Percentiles rank a stretch among this genome's conserved stretches.
phyloP scores from a whole-genome alignment of 2,888 invertebrate genomes.

The Hyppa rectilinea region DNA sequence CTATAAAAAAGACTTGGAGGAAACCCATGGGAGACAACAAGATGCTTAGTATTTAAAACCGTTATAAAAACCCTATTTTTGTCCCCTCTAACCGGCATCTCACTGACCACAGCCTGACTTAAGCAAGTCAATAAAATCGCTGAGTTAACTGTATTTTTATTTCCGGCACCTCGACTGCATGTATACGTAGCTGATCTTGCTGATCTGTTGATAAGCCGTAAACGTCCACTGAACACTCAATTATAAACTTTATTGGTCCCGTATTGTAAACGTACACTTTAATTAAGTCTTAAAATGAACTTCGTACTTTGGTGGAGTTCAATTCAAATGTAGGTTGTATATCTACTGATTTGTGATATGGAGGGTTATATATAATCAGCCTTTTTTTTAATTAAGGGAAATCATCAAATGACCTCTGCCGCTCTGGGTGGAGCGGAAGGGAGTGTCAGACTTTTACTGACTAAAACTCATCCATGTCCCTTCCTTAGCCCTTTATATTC shows the following conservation, averaged over 20 bases:
- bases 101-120: constrained; percentile 18
- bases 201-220: constrained; percentile 55
- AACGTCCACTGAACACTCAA: constrained; percentile 34
- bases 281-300: constrained; percentile 26
- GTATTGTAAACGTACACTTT: constrained; percentile 29
- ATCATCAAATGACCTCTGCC: too few species aligned
- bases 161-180: constrained; percentile 58
- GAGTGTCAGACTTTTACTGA: too few species aligned
- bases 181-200: constrained; percentile 40
- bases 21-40: not conserved
- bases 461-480: too few species aligned
- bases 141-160: constrained; percentile 65
- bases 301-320: constrained; percentile 4
- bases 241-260: constrained; percentile 46
- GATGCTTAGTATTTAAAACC: not conserved
- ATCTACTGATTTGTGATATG: too few species aligned
- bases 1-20: not conserved
- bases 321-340: not conserved
- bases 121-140: constrained; percentile 58
- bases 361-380: too few species aligned
- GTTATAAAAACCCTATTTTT: not conserved
- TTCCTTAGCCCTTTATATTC: too few species aligned
- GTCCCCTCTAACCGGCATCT: constrained; percentile 6
- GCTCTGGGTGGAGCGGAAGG: too few species aligned
- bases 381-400: too few species aligned